These are phyloP conservation scores for Miniopterus natalensis DNA, from an alignment of 2,113 vertebrate species.

Conservation along the genomic window DNA sequence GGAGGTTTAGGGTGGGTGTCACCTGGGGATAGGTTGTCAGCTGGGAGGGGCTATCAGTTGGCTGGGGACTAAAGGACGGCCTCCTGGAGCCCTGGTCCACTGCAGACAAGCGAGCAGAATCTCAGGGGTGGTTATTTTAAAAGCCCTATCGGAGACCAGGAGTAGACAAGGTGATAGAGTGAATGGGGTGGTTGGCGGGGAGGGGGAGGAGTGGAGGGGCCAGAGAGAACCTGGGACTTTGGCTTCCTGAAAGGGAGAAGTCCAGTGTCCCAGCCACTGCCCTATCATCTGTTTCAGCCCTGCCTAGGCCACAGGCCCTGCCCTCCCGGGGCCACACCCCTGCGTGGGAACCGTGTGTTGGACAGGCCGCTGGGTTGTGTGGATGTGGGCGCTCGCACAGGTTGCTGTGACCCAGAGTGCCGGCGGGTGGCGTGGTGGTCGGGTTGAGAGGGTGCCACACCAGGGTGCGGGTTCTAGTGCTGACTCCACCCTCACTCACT, in stretches of 20 bases:
- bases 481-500: not conserved
- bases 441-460: not conserved
- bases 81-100: not conserved
- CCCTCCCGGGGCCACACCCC: not conserved
- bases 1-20: not conserved
- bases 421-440: accelerated
- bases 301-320: not conserved
- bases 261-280: not conserved
- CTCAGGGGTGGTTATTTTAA: not conserved
- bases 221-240: not conserved
- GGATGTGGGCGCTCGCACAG: not conserved
- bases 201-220: not conserved
- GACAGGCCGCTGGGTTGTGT: not conserved
- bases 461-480: not conserved
- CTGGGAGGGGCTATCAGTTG: not conserved
- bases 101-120: not conserved
- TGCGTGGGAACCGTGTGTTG: not conserved
- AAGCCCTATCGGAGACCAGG: not conserved
- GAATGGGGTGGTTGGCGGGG: not conserved
- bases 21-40: not conserved
- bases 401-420: not conserved
- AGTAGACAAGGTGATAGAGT: not conserved
- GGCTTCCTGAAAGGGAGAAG: not conserved
- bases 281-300: not conserved
- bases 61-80: not conserved